Base-by-base conservation (phyloP, 2,797 vertebrate species). In the Pitangus sulphuratus region DNA sequence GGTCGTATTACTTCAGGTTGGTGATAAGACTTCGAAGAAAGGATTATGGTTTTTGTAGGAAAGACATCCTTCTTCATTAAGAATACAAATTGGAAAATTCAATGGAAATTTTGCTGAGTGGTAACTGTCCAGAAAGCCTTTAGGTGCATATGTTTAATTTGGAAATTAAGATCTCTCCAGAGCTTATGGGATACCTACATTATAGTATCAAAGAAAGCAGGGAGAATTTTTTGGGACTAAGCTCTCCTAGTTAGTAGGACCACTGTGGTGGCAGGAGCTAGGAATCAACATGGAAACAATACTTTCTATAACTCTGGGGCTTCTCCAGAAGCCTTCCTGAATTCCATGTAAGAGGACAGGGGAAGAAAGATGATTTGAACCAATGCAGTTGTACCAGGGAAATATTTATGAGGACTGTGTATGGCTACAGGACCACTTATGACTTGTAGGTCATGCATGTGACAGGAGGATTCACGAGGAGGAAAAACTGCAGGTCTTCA, bases 321-420 rank as follows among this genome's bases (percentile, higher is more conserved):
- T 87, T 54, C 65, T 47, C n/a, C 72, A 54, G 64, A 45, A 14
- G 7, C 40, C 30, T 76, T 12, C 50, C 77, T 48, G 56, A 53
- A 7, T 15, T 74, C n/a, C 60, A 28, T 18, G 45, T 53, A 16
- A 3, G 31, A 56, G 56, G 12, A n/a, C 8, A 30, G 19, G 21
- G 21, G 30, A 83, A 11, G 28, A 51, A 26, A 44, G 47, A 12
- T 10, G 3, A 9, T 83, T 61, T 26, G 18, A 42, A 31, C 6
- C 1, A 25, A 12, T 6, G 1, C 21, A 44, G 22, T 7, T 56
- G 11, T 24, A 4, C 0, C 3, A 1, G 28, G 33, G 40, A 71
- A 9, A 28, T 16, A 1, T 6, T 65, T 60, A 2, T 2, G 33
- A 40, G 58, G 33, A 24, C 17, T 40, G 1, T 2, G 10, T 4